Evolutionary conservation across 2,888 invertebrate genomes (phyloP).

Genomic region (Caenorhabditis angaria): DNA sequence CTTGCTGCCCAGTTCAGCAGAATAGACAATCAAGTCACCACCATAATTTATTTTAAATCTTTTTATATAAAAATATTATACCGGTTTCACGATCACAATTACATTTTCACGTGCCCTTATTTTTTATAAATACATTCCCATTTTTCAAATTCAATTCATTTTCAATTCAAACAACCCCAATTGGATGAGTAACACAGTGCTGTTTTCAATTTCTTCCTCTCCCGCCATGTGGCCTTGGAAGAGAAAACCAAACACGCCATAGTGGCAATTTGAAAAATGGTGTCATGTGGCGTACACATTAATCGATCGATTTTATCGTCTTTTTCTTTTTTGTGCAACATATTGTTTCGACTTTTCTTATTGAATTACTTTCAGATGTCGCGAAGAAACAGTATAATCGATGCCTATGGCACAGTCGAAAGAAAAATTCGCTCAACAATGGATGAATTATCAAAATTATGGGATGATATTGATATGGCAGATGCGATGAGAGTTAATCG

Average conservation of each 20-base stretch:
- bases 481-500: conserved; percentile 33
- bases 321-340: background rate
- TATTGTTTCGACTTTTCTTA: too few species aligned
- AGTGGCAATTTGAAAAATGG: background rate
- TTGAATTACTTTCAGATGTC: background rate
- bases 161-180: too few species aligned
- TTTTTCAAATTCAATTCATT: too few species aligned
- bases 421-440: conserved; percentile 38
- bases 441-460: conserved; percentile 23
- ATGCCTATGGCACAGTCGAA: conserved; percentile 32
- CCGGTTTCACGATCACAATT: too few species aligned
- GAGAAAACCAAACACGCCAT: background rate
- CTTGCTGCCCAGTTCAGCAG: too few species aligned
- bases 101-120: too few species aligned
- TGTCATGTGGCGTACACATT: conserved; percentile 1
- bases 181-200: too few species aligned
- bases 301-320: background rate
- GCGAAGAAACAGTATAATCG: conserved; percentile 32
- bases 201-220: background rate
- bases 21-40: too few species aligned
- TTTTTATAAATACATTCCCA: too few species aligned
- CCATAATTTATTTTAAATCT: too few species aligned
- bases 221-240: background rate
- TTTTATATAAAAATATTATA: too few species aligned
- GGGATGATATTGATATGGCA: conserved; percentile 36